These are phyloP conservation scores for Formica exsecta DNA, from an alignment of 1,140 invertebrate species.

Conservation along the genomic window DNA sequence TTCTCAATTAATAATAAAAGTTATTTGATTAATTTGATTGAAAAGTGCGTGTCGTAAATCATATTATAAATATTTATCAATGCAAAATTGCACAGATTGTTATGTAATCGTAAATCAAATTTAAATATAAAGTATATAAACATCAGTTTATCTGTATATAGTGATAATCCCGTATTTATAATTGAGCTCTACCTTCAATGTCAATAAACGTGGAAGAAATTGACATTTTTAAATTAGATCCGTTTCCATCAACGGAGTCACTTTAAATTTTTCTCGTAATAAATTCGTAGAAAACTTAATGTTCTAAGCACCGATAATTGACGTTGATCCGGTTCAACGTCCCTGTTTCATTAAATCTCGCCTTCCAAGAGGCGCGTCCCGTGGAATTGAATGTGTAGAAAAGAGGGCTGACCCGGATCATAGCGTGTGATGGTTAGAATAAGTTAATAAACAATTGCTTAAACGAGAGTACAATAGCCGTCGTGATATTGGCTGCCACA, in stretches of 20 bases:
- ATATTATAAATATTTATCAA: slow-evolving; percentile 9
- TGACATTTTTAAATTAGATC: background rate
- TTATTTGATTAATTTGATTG: background rate
- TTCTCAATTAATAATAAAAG: slow-evolving; percentile 1
- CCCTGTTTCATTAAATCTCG: slow-evolving; percentile 63
- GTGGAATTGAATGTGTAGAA: slow-evolving; percentile 37
- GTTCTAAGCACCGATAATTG: slow-evolving; percentile 50
- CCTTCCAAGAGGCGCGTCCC: slow-evolving; percentile 48
- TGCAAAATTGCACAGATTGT: background rate
- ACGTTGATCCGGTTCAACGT: slow-evolving; percentile 38
- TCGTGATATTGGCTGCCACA: slow-evolving; percentile 76
- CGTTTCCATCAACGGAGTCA: background rate
- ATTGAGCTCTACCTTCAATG: background rate
- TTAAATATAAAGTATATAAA: background rate
- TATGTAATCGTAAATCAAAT: background rate
- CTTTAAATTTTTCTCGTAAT: slow-evolving; percentile 46
- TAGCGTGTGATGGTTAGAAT: slow-evolving; percentile 60
- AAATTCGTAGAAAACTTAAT: slow-evolving; percentile 53
- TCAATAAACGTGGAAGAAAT: background rate
- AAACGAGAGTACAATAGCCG: slow-evolving; percentile 77
- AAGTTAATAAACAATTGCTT: slow-evolving; percentile 84
- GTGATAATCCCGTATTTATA: background rate
- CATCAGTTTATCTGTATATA: background rate
- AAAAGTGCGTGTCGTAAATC: background rate
- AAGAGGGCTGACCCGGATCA: slow-evolving; percentile 64